Evolutionary conservation across 2,113 vertebrate species (phyloP).

Genomic region (Anoura caudifer): DNA sequence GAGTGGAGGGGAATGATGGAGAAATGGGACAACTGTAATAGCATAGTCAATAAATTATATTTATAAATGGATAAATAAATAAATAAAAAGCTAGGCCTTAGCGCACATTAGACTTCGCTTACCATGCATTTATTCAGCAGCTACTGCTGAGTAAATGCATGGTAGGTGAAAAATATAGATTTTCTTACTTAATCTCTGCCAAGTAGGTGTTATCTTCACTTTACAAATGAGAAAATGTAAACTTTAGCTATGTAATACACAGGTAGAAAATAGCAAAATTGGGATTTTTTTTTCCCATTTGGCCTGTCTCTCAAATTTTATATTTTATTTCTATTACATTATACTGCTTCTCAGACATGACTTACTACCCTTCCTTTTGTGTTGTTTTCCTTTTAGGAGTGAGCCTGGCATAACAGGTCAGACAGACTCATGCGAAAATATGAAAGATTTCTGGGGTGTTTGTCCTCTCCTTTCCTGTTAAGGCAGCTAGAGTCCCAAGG

Average conservation of each 20-base stretch:
- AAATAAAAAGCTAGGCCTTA: not conserved
- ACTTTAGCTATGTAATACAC: not conserved
- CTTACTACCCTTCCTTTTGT: not conserved
- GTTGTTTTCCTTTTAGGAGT: not conserved
- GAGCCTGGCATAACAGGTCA: not conserved
- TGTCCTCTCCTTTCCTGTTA: not conserved
- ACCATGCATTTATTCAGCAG: not conserved
- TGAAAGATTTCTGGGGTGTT: not conserved
- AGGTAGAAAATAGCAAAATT: not conserved
- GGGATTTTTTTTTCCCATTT: not conserved
- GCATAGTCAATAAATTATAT: no score
- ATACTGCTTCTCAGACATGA: not conserved
- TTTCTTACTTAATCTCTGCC: slow-evolving; percentile 11
- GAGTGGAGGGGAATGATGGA: no score
- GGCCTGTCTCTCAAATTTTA: not conserved
- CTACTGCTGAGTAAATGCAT: no score
- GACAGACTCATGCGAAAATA: not conserved
- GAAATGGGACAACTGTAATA: no score
- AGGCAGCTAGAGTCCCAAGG: not conserved
- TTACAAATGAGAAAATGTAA: not conserved
- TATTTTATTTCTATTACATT: not conserved
- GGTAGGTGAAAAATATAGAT: no score
- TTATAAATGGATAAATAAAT: no score
- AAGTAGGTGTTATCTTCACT: not conserved
- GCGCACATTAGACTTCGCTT: not conserved